These are phyloP conservation scores for Ictalurus furcatus DNA, from an alignment of 2,113 vertebrate species.

Conservation along the genomic window DNA sequence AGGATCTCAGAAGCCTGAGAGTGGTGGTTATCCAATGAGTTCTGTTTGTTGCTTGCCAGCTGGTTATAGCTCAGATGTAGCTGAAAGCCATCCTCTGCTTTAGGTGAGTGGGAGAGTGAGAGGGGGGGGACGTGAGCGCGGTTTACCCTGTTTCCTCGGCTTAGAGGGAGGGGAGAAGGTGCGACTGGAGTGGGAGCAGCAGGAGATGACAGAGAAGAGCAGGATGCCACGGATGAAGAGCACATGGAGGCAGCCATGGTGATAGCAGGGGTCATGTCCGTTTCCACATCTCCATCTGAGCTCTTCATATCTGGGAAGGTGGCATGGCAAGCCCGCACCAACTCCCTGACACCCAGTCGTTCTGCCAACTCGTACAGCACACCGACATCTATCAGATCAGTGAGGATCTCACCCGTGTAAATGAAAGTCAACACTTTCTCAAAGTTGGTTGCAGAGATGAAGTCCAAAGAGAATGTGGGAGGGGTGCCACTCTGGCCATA, in stretches of 20 bases:
- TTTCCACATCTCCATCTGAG: slow-evolving; percentile 56
- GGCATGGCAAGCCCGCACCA: slow-evolving; percentile 87
- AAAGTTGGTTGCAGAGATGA: slow-evolving; percentile 89
- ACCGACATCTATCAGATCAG: slow-evolving; percentile 90
- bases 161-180: slow-evolving; percentile 61
- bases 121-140: neutral
- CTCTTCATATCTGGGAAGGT: slow-evolving; percentile 92
- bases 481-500: slow-evolving; percentile 63
- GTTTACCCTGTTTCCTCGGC: slow-evolving; percentile 26
- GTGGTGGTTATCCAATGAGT: slow-evolving; percentile 24
- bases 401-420: slow-evolving; percentile 92
- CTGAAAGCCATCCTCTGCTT: slow-evolving; percentile 76
- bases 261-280: slow-evolving; percentile 59
- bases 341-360: slow-evolving; percentile 84
- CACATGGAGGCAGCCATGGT: slow-evolving; percentile 53
- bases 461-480: slow-evolving; percentile 85
- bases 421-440: slow-evolving; percentile 95
- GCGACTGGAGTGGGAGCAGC: slow-evolving; percentile 64
- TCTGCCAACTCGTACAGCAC: slow-evolving; percentile 94
- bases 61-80: slow-evolving; percentile 64
- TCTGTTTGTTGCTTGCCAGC: slow-evolving; percentile 49
- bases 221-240: slow-evolving; percentile 59
- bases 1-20: slow-evolving; percentile 35
- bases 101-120: slow-evolving; percentile 69
- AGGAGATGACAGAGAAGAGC: slow-evolving; percentile 65